Evolutionary conservation across 64 coral and sea anemone genomes (phyloP).

Genomic region (Trachythela sp.): DNA sequence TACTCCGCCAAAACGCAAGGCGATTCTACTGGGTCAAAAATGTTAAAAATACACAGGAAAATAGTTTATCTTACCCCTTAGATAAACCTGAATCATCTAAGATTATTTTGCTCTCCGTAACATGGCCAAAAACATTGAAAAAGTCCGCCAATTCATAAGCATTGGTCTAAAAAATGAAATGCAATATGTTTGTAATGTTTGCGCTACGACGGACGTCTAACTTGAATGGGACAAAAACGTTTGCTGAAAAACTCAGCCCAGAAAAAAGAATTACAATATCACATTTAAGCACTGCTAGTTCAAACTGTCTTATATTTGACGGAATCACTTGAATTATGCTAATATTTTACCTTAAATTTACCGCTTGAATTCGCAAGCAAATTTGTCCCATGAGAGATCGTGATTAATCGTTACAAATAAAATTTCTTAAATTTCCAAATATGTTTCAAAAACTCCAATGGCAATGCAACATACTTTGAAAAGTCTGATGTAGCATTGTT

Average conservation of each 20-base stretch:
- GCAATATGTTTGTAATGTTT: neutral
- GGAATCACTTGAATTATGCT: neutral
- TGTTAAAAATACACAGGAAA: neutral
- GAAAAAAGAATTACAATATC: neutral
- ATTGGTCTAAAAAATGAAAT: neutral
- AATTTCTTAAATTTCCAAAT: neutral
- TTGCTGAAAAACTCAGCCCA: neutral
- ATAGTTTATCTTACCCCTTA: neutral
- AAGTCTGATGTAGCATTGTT: too few species aligned
- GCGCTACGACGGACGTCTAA: too few species aligned
- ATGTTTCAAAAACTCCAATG: neutral
- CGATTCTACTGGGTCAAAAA: too few species aligned
- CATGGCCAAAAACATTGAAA: slow-evolving; percentile 9
- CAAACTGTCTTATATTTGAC: neutral
- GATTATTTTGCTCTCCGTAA: neutral
- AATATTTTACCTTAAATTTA: slow-evolving; percentile 15
- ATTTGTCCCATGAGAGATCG: too few species aligned
- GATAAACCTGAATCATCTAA: slow-evolving; percentile 5
- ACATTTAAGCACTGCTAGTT: neutral
- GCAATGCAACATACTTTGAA: too few species aligned
- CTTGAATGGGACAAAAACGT: too few species aligned
- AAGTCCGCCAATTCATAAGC: neutral
- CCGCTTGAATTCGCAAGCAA: too few species aligned
- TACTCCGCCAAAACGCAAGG: too few species aligned
- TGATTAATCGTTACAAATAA: too few species aligned